These are phyloP conservation scores for Chrysoperla carnea DNA, from an alignment of 1,140 invertebrate genomes.

Conservation along the genomic window DNA sequence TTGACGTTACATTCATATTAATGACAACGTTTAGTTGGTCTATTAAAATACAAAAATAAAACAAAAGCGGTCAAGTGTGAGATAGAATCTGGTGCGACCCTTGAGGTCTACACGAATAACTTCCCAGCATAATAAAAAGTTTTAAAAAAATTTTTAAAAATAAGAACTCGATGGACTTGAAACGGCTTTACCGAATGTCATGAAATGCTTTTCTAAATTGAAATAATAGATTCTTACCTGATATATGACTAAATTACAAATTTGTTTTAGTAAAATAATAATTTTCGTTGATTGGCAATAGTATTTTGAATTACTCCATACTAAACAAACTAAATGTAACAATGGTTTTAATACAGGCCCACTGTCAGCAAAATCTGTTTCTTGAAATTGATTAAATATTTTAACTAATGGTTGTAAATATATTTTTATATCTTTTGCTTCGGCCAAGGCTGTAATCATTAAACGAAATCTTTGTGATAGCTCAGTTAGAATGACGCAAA, in stretches of 20 bases:
- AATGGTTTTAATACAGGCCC: slow-evolving; percentile 54
- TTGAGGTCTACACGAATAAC: too few species aligned
- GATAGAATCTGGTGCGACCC: too few species aligned
- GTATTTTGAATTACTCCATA: slow-evolving; percentile 78
- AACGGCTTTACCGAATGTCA: too few species aligned
- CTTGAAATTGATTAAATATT: slow-evolving; percentile 65
- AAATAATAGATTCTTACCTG: slow-evolving; percentile 28
- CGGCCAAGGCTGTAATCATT: slow-evolving; percentile 48
- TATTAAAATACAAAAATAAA: too few species aligned
- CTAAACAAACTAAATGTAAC: slow-evolving; percentile 70
- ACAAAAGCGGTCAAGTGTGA: too few species aligned
- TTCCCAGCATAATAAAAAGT: too few species aligned
- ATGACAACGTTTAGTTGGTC: too few species aligned
- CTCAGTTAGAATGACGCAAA: not conserved
- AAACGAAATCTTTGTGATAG: slow-evolving; percentile 3
- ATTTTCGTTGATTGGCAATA: slow-evolving; percentile 80
- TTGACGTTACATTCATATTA: too few species aligned
- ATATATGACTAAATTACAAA: slow-evolving; percentile 79
- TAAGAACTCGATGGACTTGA: too few species aligned
- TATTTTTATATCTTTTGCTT: slow-evolving; percentile 78
- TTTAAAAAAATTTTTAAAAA: too few species aligned
- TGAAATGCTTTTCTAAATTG: too few species aligned
- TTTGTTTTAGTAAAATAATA: slow-evolving; percentile 74
- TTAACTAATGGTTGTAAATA: slow-evolving; percentile 70
- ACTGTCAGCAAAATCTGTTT: slow-evolving; percentile 66